Conservation (phyloP, 2,888 invertebrate species). For the Campoletis raptor region DNA sequence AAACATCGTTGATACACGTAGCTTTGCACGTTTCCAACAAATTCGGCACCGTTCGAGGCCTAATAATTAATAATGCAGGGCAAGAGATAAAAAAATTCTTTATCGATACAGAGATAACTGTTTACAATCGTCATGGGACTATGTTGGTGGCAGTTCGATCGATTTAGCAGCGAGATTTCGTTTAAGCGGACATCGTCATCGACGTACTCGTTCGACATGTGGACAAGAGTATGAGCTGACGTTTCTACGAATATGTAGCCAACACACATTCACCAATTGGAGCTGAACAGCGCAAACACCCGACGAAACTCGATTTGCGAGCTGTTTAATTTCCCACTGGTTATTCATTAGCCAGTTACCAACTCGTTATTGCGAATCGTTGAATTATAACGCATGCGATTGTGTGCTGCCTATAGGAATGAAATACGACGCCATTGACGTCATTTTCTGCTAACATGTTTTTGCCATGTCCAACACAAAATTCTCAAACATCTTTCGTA, state of each 20-base stretch:
- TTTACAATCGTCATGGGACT: constrained; percentile 38
- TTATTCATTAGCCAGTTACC: constrained; percentile 77
- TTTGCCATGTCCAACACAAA: background rate
- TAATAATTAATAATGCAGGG: constrained; percentile 46
- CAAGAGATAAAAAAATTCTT: constrained; percentile 10
- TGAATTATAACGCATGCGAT: constrained; percentile 72
- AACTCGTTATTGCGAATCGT: constrained; percentile 75
- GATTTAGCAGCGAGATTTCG: constrained; percentile 57
- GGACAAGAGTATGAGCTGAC: constrained; percentile 11
- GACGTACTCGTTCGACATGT: constrained; percentile 41
- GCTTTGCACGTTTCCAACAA: background rate
- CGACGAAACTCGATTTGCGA: constrained; percentile 73
- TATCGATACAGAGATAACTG: constrained; percentile 13
- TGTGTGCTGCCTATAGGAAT: background rate
- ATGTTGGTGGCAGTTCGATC: constrained; percentile 43
- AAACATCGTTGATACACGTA: background rate
- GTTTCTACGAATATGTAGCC: constrained; percentile 51
- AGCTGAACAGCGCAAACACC: constrained; percentile 60
- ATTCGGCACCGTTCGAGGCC: constrained; percentile 20
- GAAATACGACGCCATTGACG: constrained; percentile 2
- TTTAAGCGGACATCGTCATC: constrained; percentile 54
- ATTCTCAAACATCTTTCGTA: background rate
- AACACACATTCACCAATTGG: constrained; percentile 17
- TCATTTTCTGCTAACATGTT: background rate
- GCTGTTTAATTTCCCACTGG: constrained; percentile 76